Conservation (phyloP, 2,113 vertebrate species). For the Elgaria multicarinata region DNA sequence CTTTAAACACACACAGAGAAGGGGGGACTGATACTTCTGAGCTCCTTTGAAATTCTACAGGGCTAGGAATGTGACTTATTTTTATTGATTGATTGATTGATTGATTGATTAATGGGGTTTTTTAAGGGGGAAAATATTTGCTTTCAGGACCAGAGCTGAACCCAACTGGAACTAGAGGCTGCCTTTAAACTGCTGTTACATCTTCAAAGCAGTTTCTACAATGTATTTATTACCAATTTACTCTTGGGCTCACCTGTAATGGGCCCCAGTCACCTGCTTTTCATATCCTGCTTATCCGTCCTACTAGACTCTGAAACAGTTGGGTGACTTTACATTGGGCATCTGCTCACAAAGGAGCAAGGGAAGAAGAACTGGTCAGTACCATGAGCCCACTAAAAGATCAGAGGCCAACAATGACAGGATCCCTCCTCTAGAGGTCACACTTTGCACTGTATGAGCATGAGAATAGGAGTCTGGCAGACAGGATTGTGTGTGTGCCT, state of each 20-base stretch:
- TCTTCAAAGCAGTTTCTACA: not conserved
- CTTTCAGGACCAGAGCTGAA: constrained; percentile 5
- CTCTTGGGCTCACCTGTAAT: constrained; percentile 1
- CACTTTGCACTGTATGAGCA: constrained; percentile 6
- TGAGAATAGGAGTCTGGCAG: constrained; percentile 2
- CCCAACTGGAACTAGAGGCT: not conserved
- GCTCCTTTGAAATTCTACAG: not conserved
- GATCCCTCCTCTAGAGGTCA: constrained; percentile 15
- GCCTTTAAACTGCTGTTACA: not conserved
- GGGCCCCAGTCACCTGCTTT: not conserved
- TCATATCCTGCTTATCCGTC: constrained; percentile 26
- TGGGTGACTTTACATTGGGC: not conserved
- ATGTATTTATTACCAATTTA: not conserved
- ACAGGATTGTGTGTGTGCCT: not conserved
- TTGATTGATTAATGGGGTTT: no score
- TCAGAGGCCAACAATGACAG: constrained; percentile 16
- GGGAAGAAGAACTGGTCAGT: not conserved
- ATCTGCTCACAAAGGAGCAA: not conserved
- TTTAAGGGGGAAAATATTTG: not conserved
- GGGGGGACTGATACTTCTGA: not conserved
- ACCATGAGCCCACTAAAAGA: not conserved
- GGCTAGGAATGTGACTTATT: not conserved
- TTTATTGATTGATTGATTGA: no score
- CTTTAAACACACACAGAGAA: not conserved
- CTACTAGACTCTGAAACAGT: constrained; percentile 24